phyloP scores from a whole-genome alignment of 2,113 vertebrate genomes.

The Taxidea taxus region DNA sequence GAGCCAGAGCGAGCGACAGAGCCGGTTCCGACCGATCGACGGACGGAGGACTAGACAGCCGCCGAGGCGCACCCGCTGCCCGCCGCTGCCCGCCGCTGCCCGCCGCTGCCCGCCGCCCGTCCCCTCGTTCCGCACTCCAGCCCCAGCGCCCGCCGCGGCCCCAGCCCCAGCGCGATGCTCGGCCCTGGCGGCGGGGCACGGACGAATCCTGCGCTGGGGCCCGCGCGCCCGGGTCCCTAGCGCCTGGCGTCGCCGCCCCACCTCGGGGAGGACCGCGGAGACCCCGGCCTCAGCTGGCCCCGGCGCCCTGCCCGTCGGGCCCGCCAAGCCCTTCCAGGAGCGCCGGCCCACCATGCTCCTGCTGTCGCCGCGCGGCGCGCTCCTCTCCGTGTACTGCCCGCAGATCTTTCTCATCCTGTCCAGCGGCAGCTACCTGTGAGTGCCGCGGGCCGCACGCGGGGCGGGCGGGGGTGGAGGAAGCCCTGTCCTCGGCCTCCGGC shows the following conservation, averaged over 20 bases:
- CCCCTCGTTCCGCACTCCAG: neutral
- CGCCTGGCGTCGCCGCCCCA: constrained; percentile 18
- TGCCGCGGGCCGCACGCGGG: constrained; percentile 47
- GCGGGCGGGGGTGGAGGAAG: neutral
- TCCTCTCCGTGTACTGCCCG: constrained; percentile 96
- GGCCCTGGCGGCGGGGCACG: constrained; percentile 51
- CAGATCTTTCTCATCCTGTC: constrained; percentile 99
- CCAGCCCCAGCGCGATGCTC: constrained; percentile 48
- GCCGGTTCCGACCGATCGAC: constrained; percentile 63
- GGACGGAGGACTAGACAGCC: constrained; percentile 35
- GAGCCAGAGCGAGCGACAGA: constrained; percentile 67
- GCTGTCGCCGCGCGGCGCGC: constrained; percentile 94
- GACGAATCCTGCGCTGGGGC: constrained; percentile 25
- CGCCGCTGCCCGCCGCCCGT: neutral
- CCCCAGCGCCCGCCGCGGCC: neutral
- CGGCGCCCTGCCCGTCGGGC: constrained; percentile 28
- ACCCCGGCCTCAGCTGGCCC: constrained; percentile 39
- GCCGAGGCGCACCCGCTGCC: neutral
- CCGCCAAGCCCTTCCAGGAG: constrained; percentile 12
- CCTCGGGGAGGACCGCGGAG: constrained; percentile 33
- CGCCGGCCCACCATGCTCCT: constrained; percentile 90
- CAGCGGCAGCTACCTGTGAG: constrained; percentile 84
- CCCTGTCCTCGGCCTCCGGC: neutral
- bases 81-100: too few species aligned
- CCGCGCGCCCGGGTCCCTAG: constrained; percentile 56